Conservation (phyloP, 2,113 vertebrate genomes). For the Madoqua kirkii region DNA sequence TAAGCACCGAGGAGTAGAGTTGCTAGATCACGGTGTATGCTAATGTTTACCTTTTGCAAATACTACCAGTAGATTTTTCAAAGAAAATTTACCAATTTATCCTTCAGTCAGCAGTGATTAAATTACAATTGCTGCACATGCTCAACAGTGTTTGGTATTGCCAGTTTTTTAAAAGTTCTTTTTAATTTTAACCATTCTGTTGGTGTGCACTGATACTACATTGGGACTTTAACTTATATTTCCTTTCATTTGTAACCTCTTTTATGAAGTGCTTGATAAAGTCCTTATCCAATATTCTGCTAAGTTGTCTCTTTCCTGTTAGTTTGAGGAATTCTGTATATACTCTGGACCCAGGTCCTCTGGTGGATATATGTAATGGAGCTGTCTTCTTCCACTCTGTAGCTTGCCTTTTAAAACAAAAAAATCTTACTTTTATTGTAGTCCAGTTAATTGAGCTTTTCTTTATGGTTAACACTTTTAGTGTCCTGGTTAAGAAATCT, state of each 20-base stretch:
- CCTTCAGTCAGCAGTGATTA: neutral
- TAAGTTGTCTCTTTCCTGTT: neutral
- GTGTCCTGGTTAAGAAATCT: neutral
- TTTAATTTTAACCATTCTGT: neutral
- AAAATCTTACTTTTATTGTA: neutral
- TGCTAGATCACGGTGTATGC: neutral
- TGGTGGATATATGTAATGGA: neutral
- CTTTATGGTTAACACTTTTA: neutral
- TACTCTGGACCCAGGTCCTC: neutral
- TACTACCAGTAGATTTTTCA: neutral
- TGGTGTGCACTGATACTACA: neutral
- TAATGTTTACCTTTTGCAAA: neutral
- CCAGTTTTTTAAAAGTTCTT: neutral
- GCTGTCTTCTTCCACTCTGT: neutral
- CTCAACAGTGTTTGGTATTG: neutral
- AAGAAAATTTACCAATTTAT: neutral
- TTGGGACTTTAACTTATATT: neutral
- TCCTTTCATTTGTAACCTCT: neutral
- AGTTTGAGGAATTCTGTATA: neutral
- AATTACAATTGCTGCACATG: neutral
- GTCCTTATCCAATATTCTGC: neutral
- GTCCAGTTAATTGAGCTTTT: neutral
- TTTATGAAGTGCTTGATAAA: neutral
- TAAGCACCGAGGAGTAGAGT: neutral
- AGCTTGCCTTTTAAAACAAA: neutral